Evolutionary conservation across 2,113 vertebrate species (phyloP), one percentile per base, ranked within the genome.

Genomic region (Atherinomorus stipes): DNA sequence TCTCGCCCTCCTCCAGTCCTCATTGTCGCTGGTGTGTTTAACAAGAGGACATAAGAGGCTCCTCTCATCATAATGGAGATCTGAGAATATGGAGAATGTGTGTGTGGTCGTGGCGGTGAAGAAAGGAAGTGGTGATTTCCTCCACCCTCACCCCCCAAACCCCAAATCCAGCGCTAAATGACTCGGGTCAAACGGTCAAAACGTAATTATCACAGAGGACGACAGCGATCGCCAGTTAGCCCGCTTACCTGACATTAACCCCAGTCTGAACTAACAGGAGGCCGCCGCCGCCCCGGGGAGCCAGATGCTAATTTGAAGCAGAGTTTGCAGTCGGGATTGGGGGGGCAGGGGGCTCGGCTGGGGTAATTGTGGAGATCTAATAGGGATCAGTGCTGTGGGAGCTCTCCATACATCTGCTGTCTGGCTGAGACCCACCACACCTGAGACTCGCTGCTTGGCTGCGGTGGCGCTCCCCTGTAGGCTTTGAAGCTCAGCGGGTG

Each of bases 231-330:
- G 50, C 64, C 74, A 74, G 88, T 85, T 88, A 74, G 88, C 80
- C 82, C 72, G 81, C 84, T 89, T 90, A 93, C 92, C 93, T 93
- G 89, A 89, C 90, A 90, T 92, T 92, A 92, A 91, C 91, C 92
- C 82, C 64, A 19, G 70, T 73, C 80, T 86, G 85, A 85, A 84
- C 89, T 84, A 89, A 86, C 81, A 80, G 88, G 90, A 89, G 82
- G 85, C 85, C 82, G 69, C 4, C 0, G 53, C 71, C 12, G 88
- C 85, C 83, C 86, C 74, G 49, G 78, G 88, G 78, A 77, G 54
- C 82, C 88, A 80, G 73, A 86, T 84, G 88, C 92, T 91, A 89
- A 92, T 92, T 91, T 81, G 88, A 89, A 89, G 88, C 87, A 89
- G 89, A 81, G 85, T 86, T 85, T 82, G 79, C 61, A 59, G 79